Percentiles rank a stretch among this genome's conserved stretches.
These are phyloP conservation scores for Acropora tenuis DNA, from an alignment of 64 coral and sea anemone genomes.

Conservation along the genomic window DNA sequence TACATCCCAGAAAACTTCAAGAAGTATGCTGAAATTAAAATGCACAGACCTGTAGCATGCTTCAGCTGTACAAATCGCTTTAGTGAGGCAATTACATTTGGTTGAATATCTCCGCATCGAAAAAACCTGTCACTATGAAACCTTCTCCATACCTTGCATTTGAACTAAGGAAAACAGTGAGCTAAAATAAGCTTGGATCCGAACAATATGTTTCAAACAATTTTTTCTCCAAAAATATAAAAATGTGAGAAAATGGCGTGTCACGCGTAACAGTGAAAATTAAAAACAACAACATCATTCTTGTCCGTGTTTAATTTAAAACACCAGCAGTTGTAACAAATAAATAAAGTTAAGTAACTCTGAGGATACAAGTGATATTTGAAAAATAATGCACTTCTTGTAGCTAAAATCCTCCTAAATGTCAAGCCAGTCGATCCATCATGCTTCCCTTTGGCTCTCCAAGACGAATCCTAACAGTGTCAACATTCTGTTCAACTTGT, in stretches of 20 bases:
- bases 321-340: neutral
- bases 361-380: conserved; percentile 22
- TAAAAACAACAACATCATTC: neutral
- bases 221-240: conserved; percentile 18
- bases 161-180: conserved; percentile 30
- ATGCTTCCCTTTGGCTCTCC: conserved; percentile 20
- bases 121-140: conserved; percentile 22
- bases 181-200: conserved; percentile 24
- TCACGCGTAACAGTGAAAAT: neutral
- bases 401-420: conserved; percentile 28
- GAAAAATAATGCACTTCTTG: conserved; percentile 30
- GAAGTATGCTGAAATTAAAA: too few species aligned
- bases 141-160: conserved; percentile 6
- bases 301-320: neutral
- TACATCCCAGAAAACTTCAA: too few species aligned
- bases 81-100: neutral
- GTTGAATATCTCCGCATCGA: neutral
- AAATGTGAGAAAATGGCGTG: conserved; percentile 14
- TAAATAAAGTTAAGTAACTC: neutral
- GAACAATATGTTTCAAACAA: conserved; percentile 18
- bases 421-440: conserved; percentile 19
- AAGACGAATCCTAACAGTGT: conserved; percentile 25
- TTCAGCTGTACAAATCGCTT: neutral
- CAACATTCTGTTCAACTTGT: conserved; percentile 29
- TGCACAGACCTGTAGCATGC: neutral